Base-by-base conservation (phyloP, 2,797 vertebrate species). In the Acrossocheilus fasciatus region DNA sequence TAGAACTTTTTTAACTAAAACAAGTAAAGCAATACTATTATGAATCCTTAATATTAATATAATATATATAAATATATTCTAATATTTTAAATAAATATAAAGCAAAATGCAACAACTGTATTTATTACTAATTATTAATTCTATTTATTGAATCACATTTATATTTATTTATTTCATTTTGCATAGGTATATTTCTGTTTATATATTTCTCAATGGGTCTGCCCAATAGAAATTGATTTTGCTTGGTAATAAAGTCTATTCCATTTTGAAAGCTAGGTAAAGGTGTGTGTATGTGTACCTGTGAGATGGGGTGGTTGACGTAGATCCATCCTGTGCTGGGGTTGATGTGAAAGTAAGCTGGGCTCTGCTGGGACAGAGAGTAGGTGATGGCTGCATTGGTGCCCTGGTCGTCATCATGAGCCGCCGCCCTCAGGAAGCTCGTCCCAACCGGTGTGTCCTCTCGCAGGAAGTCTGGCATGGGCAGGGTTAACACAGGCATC, bases 281-380 rank as follows among this genome's bases (percentile, higher is more conserved):
- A 57, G 6, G 15, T 62, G 34, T 30, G 9, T 81, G 14, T 43
- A 64, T 45, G 54, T 59, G 8, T 86, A 97, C 97, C 97, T 97
- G 96, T 54, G 96, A 95, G 30, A 98, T 96, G 0, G 93, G 95
- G 14, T 92, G 91, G 90, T 95, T 97, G 91, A 98, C 96, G 0
- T 96, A 98, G 7, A 98, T 92, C 97, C 97, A 98, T 86, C 97
- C 97, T 0, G 97, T 97, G 88, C 91, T 95, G 84, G 97, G 96
- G 91, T 96, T 96, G 91, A 98, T 96, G 92, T 96, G 96, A 90
- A 98, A 95, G 93, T 98, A 98, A 1, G 96, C 95, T 0, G 94
- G 96, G 14, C 91, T 94, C 73, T 96, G 95, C 85, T 89, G 92
- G 83, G 95, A 93, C 91, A 98, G 92, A 0, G 96, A 96, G 91